Conservation (phyloP, 2,888 invertebrate genomes). For the Trichogramma evanescens region DNA sequence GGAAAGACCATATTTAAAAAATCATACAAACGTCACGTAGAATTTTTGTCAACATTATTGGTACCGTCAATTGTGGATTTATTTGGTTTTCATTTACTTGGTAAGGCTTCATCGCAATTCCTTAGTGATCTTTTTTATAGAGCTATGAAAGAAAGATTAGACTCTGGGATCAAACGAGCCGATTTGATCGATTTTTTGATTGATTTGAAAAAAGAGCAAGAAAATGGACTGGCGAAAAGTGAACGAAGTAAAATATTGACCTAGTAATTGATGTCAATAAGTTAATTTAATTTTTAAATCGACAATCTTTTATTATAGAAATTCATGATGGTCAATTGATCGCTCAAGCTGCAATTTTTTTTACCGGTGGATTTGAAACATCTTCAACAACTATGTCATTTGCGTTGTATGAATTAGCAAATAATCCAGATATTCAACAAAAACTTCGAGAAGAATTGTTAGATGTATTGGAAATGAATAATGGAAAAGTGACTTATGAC, state of each 20-base stretch:
- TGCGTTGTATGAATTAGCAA: slow-evolving; percentile 34
- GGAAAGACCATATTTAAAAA: slow-evolving; percentile 46
- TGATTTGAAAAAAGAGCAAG: slow-evolving; percentile 38
- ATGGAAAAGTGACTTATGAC: slow-evolving; percentile 35
- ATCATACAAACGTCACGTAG: slow-evolving; percentile 37
- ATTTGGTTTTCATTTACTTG: slow-evolving; percentile 43
- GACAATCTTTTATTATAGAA: slow-evolving; percentile 22
- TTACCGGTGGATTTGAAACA: slow-evolving; percentile 38
- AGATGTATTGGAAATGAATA: slow-evolving; percentile 21
- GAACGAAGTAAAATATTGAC: background rate
- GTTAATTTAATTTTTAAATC: background rate
- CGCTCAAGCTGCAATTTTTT: slow-evolving; percentile 35
- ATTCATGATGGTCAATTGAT: slow-evolving; percentile 35
- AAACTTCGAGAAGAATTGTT: slow-evolving; percentile 30
- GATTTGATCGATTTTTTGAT: slow-evolving; percentile 50
- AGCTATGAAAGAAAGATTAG: slow-evolving; percentile 45
- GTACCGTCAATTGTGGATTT: slow-evolving; percentile 42
- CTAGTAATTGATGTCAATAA: background rate
- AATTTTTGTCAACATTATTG: slow-evolving; percentile 45
- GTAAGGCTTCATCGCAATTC: slow-evolving; percentile 38
- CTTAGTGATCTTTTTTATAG: slow-evolving; percentile 45
- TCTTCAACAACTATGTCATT: slow-evolving; percentile 32
- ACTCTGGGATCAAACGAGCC: slow-evolving; percentile 41
- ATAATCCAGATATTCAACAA: slow-evolving; percentile 29
- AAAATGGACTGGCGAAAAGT: slow-evolving; percentile 15